Evolutionary conservation across 2,888 invertebrate genomes (phyloP).

Genomic region (Peribatodes rhomboidaria): DNA sequence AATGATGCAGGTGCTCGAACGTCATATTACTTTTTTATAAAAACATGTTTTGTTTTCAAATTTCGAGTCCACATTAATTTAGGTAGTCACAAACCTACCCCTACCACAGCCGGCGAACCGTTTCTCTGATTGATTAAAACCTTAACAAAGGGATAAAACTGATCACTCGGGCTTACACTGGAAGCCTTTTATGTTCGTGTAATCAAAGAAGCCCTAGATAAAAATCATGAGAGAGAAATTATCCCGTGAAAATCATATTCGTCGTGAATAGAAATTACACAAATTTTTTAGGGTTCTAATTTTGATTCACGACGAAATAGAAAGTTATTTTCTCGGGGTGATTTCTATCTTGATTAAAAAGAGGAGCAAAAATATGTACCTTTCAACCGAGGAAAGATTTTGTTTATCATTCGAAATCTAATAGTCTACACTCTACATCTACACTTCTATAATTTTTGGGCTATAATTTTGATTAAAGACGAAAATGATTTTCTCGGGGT

Average conservation of each 20-base stretch:
- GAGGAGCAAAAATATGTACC: background rate
- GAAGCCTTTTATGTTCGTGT: constrained; percentile 82
- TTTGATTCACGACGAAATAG: no score
- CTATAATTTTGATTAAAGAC: no score
- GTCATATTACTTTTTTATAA: background rate
- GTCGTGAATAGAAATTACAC: constrained; percentile 27
- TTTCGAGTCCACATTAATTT: background rate
- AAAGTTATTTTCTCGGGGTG: no score
- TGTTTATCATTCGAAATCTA: no score
- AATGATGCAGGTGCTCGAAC: no score
- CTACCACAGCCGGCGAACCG: constrained; percentile 55
- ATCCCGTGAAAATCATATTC: constrained; percentile 60
- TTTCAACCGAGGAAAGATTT: no score
- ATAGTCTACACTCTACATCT: constrained; percentile 30
- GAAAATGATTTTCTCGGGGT: no score
- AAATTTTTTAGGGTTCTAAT: background rate
- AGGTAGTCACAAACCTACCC: constrained; percentile 17
- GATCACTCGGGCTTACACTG: constrained; percentile 78
- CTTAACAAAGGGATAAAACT: constrained; percentile 83
- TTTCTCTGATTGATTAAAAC: constrained; percentile 84
- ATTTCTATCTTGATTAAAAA: constrained; percentile 12
- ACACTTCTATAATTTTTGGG: background rate
- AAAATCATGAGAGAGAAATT: constrained; percentile 72
- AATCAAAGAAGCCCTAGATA: constrained; percentile 81
- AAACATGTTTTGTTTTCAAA: background rate